These are phyloP conservation scores for Catocala fraxini DNA, from an alignment of 2,888 invertebrate genomes.

Conservation along the genomic window DNA sequence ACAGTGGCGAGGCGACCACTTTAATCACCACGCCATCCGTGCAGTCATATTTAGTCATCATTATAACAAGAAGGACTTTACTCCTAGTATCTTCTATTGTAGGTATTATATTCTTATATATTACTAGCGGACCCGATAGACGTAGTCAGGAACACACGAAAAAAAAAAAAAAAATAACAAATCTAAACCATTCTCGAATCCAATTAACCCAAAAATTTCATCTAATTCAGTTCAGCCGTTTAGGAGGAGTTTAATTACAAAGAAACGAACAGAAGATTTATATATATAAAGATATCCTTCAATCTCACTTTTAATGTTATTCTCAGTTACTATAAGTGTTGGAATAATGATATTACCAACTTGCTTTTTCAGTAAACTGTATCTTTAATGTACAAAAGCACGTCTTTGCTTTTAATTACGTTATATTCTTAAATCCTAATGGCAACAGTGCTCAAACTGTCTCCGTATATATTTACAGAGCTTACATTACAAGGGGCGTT, in stretches of 20 bases:
- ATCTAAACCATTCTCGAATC: too few relatives aligned
- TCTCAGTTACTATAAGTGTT: slow-evolving; percentile 53
- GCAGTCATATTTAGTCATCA: too few relatives aligned
- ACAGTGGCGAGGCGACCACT: too few relatives aligned
- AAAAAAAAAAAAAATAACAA: too few relatives aligned
- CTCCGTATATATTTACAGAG: slow-evolving; percentile 42
- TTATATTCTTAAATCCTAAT: slow-evolving; percentile 31
- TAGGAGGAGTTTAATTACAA: too few relatives aligned
- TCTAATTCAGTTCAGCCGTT: too few relatives aligned
- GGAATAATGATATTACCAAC: slow-evolving; percentile 53
- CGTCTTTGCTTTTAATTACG: slow-evolving; percentile 36
- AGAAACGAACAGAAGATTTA: too few relatives aligned
- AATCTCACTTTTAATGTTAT: slow-evolving; percentile 46
- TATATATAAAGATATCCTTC: too few relatives aligned
- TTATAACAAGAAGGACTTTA: slow-evolving; percentile 50
- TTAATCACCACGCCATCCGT: too few relatives aligned
- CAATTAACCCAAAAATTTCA: too few relatives aligned
- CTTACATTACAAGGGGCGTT: slow-evolving; percentile 50
- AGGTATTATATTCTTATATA: slow-evolving; percentile 51
- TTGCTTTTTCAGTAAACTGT: slow-evolving; percentile 49
- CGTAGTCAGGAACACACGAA: too few relatives aligned
- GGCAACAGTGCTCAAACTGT: slow-evolving; percentile 42
- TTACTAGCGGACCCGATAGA: too few relatives aligned
- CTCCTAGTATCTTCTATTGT: slow-evolving; percentile 42
- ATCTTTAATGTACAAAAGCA: slow-evolving; percentile 43